Evolutionary conservation across 2,797 vertebrate genomes (phyloP), one percentile per base, ranked within the genome.

Genomic region (Gymnothorax reevesii): DNA sequence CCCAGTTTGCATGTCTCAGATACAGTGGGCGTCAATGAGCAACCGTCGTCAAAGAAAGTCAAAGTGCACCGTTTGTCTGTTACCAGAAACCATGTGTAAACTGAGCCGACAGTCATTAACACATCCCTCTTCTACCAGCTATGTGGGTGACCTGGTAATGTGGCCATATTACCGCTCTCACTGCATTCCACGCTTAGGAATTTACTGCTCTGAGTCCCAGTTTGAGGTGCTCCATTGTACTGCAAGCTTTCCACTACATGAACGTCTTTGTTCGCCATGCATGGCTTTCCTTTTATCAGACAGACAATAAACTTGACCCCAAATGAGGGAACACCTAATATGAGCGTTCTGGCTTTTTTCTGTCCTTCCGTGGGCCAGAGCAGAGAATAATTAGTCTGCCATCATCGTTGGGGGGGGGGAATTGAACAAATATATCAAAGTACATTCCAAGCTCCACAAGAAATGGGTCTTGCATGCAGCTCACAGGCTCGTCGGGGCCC

Each of bases 251-350:
- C 92, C 88, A 92, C 86, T 87, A 83, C 89, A 91, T 87, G 89
- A 93, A 92, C 92, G 92, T 87, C 75, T 89, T 92, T 92, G 94
- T 95, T 94, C 93, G 89, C 91, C 7, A 85, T 87, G 91, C 7
- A 85, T 87, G 91, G 90, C 92, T 91, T 89, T 83, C 88, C 88
- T 83, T 88, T 89, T 92, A 94, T 94, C 94, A 93, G 90, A 89
- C 87, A 88, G 85, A 85, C 94, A 93, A 83, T 85, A 82, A 84
- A 92, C 94, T 94, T 93, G 94, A 95, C 94, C 94, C 49, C 2
- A 88, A 92, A 93, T 90, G 89, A 96, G 95, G 93, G 92, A 91
- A 93, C 92, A 93, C 92, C 92, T 94, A 93, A 95, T 94, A 90
- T 88, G 87, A 83, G 80, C 79, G 66, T 62, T 87, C 83, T 86